These are phyloP conservation scores for Epinotia ramella DNA, from an alignment of 2,888 invertebrate species.

Conservation along the genomic window DNA sequence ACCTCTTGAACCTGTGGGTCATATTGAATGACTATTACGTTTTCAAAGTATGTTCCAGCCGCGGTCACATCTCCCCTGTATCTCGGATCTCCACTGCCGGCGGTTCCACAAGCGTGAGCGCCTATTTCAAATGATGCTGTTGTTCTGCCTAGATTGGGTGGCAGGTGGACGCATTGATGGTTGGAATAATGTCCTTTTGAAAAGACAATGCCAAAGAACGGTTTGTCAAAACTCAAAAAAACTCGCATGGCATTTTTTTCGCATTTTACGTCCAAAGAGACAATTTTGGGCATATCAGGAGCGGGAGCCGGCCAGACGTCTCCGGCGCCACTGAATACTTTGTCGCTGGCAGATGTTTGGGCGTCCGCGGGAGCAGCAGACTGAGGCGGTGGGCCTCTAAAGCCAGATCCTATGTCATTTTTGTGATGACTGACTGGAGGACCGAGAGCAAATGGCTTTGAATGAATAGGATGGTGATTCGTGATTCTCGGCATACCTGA, in stretches of 20 bases:
- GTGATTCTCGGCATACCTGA: constrained; percentile 80
- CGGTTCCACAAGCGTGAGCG: constrained; percentile 96
- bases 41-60: constrained; percentile 96
- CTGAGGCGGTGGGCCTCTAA: constrained; percentile 89
- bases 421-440: constrained; percentile 80
- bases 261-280: constrained; percentile 96
- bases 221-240: constrained; percentile 96
- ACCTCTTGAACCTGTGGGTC: constrained; percentile 97
- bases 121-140: constrained; percentile 96
- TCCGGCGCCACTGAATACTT: constrained; percentile 86
- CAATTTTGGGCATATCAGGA: constrained; percentile 96
- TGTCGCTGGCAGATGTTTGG: constrained; percentile 86
- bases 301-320: constrained; percentile 95
- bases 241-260: constrained; percentile 98
- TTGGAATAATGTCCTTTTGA: constrained; percentile 98
- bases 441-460: constrained; percentile 77
- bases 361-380: constrained; percentile 77
- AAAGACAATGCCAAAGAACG: constrained; percentile 98
- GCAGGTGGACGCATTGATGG: constrained; percentile 95
- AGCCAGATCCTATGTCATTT: constrained; percentile 85
- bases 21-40: constrained; percentile 96
- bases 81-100: constrained; percentile 96
- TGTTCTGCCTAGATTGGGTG: constrained; percentile 93
- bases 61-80: constrained; percentile 95
- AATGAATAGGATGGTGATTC: constrained; percentile 81